A percentile compares a stretch with the other conserved stretches of the same genome.
Evolutionary conservation across 2,113 vertebrate species (phyloP).

Genomic region (Grammomys dolichurus): DNA sequence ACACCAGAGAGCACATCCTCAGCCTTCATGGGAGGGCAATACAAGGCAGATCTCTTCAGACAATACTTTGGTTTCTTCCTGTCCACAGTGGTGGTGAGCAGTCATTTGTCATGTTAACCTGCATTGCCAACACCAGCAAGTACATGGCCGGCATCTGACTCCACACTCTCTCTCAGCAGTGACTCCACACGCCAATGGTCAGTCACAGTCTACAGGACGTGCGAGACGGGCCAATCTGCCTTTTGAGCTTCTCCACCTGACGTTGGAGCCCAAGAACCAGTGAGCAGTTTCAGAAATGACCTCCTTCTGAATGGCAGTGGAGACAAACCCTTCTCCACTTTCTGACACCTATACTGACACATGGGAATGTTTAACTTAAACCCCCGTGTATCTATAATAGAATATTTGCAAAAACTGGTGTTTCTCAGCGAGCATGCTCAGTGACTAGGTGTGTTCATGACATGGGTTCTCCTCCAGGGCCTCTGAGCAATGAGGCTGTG

Average conservation of each 20-base stretch:
- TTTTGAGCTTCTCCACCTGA: not conserved
- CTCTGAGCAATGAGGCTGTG: no score
- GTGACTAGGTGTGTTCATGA: not conserved
- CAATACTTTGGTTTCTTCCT: not conserved
- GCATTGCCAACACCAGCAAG: fast-evolving
- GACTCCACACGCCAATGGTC: not conserved
- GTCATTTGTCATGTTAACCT: not conserved
- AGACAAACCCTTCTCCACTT: not conserved
- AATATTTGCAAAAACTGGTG: not conserved
- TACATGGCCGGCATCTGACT: no score
- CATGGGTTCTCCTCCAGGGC: fast-evolving
- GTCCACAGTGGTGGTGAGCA: not conserved
- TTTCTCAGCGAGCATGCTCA: not conserved
- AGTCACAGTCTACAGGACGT: not conserved
- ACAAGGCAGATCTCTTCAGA: not conserved
- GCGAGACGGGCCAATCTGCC: not conserved
- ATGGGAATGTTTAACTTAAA: not conserved
- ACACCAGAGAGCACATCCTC: no score
- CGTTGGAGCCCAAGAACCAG: not conserved
- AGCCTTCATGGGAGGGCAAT: no score
- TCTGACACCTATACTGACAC: not conserved
- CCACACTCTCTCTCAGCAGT: not conserved
- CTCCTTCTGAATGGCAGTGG: not conserved
- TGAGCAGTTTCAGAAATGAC: not conserved
- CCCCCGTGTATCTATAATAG: not conserved